Percentiles rank a stretch among this genome's conserved stretches.
Conservation (phyloP, 2,113 vertebrate genomes). For the Phaethornis superciliosus region DNA sequence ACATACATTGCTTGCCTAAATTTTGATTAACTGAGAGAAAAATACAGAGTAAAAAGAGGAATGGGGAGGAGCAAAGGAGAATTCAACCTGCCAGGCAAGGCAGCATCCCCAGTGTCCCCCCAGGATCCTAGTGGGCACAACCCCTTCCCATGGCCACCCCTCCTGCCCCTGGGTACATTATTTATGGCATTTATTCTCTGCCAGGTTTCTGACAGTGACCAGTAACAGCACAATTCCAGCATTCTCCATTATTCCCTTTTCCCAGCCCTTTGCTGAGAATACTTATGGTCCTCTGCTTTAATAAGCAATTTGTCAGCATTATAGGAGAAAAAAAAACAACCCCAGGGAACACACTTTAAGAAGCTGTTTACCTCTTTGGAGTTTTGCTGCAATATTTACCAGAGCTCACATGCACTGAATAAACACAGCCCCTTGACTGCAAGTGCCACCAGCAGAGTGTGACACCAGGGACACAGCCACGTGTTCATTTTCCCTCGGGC, state of each 20-base stretch:
- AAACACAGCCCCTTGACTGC: neutral
- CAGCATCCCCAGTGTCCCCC: accelerated
- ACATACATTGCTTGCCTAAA: neutral
- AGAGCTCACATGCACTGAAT: neutral
- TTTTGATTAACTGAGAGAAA: neutral
- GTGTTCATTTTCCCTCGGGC: neutral
- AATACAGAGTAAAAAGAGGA: neutral
- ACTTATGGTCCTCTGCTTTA: accelerated
- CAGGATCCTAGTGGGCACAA: accelerated
- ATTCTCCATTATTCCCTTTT: neutral
- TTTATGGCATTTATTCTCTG: neutral
- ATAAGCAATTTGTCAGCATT: neutral
- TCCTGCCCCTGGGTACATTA: too few relatives aligned
- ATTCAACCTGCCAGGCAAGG: accelerated
- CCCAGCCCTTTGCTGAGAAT: neutral
- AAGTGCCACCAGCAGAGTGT: neutral
- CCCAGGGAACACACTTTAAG: neutral
- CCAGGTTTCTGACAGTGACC: neutral
- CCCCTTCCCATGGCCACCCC: too few relatives aligned
- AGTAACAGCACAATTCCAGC: neutral
- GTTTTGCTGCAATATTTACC: neutral
- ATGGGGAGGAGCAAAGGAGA: neutral
- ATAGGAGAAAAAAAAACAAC: neutral
- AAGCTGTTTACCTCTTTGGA: neutral
- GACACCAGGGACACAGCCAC: neutral